Conservation (phyloP, 1,140 invertebrate genomes). For the Prorops nasuta region DNA sequence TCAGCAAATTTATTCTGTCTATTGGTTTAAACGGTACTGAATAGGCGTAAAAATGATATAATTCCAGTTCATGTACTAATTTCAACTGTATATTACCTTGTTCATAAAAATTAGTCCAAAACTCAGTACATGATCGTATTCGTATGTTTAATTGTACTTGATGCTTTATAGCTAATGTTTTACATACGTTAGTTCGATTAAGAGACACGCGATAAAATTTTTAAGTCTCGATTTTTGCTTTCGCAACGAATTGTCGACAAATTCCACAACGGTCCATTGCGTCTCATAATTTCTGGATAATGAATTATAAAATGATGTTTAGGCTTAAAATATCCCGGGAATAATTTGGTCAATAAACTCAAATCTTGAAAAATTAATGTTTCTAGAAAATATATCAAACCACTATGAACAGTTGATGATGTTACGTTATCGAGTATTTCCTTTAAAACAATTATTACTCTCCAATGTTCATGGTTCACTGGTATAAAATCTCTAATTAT, state of each 20-base stretch:
- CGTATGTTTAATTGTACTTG: not conserved
- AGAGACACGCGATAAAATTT: not conserved
- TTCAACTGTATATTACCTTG: not conserved
- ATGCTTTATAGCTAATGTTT: slow-evolving; percentile 2
- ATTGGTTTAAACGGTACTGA: not conserved
- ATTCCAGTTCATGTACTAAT: not conserved
- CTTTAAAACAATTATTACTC: slow-evolving; percentile 3
- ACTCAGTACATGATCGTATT: too few species aligned
- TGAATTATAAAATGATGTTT: slow-evolving; percentile 18
- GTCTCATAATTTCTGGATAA: slow-evolving; percentile 11
- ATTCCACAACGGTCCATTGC: slow-evolving; percentile 7
- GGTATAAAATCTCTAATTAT: slow-evolving; percentile 12
- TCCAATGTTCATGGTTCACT: slow-evolving; percentile 3
- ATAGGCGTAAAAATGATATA: not conserved
- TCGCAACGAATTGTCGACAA: slow-evolving; percentile 16
- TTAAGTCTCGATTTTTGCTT: slow-evolving; percentile 12
- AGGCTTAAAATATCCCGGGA: slow-evolving; percentile 8
- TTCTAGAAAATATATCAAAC: slow-evolving; percentile 2
- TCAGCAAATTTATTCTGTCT: slow-evolving; percentile 1
- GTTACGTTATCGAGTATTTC: slow-evolving; percentile 7
- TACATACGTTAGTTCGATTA: slow-evolving; percentile 1
- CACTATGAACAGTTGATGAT: not conserved
- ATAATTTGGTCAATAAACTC: slow-evolving; percentile 1
- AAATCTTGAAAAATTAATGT: slow-evolving; percentile 11
- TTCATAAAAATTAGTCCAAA: not conserved